phyloP scores from a whole-genome alignment of 2,113 vertebrate genomes.

The Salminus brasiliensis region DNA sequence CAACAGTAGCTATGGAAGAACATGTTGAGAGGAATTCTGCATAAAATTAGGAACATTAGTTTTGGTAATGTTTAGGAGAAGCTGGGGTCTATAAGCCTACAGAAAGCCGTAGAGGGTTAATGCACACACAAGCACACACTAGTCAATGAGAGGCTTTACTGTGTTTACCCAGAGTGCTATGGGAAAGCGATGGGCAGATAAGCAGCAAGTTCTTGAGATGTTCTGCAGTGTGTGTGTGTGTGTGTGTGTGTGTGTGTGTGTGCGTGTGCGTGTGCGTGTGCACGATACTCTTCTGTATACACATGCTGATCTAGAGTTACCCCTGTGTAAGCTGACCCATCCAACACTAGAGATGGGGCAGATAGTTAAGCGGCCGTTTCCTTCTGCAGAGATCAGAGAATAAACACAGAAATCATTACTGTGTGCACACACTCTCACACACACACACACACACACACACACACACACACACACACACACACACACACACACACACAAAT shows the following conservation, averaged over 20 bases:
- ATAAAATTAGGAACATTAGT: not conserved
- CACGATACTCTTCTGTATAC: no score
- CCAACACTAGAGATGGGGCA: not conserved
- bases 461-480: not conserved
- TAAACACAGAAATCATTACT: slow-evolving; percentile 12
- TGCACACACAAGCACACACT: not conserved
- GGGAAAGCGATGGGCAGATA: slow-evolving; percentile 42
- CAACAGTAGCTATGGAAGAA: no score
- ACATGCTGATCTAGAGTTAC: slow-evolving; percentile 5
- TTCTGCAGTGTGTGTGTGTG: not conserved
- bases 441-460: not conserved
- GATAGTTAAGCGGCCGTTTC: not conserved
- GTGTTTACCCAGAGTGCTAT: slow-evolving; percentile 25
- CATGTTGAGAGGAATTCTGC: not conserved
- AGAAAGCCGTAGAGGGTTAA: not conserved
- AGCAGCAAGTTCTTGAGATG: not conserved
- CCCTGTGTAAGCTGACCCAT: not conserved
- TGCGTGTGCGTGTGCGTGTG: not conserved
- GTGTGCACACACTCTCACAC: not conserved
- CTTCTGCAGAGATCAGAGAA: not conserved
- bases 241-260: not conserved
- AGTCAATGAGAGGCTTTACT: not conserved
- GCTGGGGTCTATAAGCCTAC: not conserved
- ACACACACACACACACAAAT: no score
- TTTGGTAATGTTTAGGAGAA: not conserved